Conservation (phyloP, 2,888 invertebrate species). For the Ditylenchus weischeri region DNA sequence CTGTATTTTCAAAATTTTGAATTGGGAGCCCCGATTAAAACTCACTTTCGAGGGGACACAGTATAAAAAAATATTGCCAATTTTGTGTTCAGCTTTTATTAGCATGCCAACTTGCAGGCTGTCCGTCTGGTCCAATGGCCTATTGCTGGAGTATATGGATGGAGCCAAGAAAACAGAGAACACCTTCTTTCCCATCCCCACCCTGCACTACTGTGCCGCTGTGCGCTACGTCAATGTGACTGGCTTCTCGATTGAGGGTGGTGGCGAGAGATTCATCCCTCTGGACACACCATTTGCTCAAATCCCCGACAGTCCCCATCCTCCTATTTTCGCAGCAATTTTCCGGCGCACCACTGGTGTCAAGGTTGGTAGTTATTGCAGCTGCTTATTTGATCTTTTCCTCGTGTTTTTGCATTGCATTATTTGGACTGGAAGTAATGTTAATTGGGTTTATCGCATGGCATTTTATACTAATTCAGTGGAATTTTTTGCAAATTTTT, state of each 20-base stretch:
- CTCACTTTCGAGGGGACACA: no score
- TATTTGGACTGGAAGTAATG: slow-evolving; percentile 4
- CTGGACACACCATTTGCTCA: slow-evolving; percentile 92
- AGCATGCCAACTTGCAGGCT: slow-evolving; percentile 37
- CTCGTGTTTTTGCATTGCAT: background rate
- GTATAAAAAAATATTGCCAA: no score
- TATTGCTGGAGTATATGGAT: slow-evolving; percentile 86
- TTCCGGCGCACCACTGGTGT: slow-evolving; percentile 90
- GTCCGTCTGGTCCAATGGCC: slow-evolving; percentile 93
- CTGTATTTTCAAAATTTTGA: no score
- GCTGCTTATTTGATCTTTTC: background rate
- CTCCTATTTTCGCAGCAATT: slow-evolving; percentile 93
- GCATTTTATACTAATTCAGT: background rate
- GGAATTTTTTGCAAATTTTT: no score
- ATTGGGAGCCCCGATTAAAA: no score
- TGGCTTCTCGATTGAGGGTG: slow-evolving; percentile 62
- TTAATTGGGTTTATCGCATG: background rate
- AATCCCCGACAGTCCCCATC: slow-evolving; percentile 85
- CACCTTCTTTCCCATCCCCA: slow-evolving; percentile 90
- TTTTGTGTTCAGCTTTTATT: background rate
- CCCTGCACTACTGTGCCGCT: slow-evolving; percentile 90
- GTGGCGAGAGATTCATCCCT: slow-evolving; percentile 72
- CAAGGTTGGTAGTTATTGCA: slow-evolving; percentile 66
- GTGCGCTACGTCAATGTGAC: slow-evolving; percentile 76
- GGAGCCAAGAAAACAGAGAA: slow-evolving; percentile 84